Evolutionary conservation across 2,797 vertebrate genomes (phyloP), one percentile per base, ranked within the genome.

Genomic region (Karalla daura): DNA sequence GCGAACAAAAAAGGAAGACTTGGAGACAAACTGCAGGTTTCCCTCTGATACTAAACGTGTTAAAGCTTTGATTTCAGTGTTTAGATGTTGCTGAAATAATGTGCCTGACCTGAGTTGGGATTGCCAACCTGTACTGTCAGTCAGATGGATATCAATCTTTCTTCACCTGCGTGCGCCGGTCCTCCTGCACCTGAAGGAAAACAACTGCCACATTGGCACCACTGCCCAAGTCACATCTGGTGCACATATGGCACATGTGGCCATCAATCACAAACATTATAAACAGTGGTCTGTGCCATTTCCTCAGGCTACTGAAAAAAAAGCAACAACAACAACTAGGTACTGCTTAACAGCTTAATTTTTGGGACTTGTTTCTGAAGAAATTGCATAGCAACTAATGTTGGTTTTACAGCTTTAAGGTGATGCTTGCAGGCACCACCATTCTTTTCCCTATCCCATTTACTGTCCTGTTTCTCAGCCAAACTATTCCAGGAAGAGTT

Each of bases 181-280:
- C 45, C 47, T 63, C 50, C 30, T 62, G 30, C 27, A 50, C 18
- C 59, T 33, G 18, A 66, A 67, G 58, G 39, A 75, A 84, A 85
- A 78, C 70, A 80, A 58, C 68, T 58, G 43, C 11, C 28, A 49
- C 27, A 41, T n/a, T 63, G 55, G 59, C 55, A 66, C 36, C 56
- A 30, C 17, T 33, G 14, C 69, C 51, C 23, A 32, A 78, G 68
- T 61, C 56, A 76, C 78, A 77, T 87, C 78, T 89, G 77, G 63
- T 62, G 24, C 7, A 62, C 83, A 84, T 9, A 69, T 79, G 74
- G 3, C 30, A 15, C 44, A 54, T 14, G 36, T 40, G 25, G 9
- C 1, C 37, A 53, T 63, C 52, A 51, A 62, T 71, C 56, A 51
- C 15, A 47, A 30, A 55, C 33, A 33, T 21, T 14, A 17, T 44